These are phyloP conservation scores for Thalassoma bifasciatum DNA, from an alignment of 2,113 vertebrate species.

Conservation along the genomic window DNA sequence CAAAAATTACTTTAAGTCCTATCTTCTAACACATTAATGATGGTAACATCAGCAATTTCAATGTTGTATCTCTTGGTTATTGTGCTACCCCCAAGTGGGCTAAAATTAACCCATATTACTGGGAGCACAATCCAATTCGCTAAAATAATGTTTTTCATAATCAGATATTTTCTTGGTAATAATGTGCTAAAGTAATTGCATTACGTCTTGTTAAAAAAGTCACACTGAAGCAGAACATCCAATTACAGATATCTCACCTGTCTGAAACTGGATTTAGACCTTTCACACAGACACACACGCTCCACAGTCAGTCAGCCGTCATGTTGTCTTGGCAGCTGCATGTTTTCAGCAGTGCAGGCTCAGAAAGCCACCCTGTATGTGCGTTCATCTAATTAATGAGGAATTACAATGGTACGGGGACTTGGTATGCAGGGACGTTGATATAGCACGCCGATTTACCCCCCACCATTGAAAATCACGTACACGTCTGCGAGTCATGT, in stretches of 20 bases:
- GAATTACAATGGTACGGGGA: slow-evolving; percentile 39
- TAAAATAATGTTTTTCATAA: background rate
- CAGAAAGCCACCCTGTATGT: slow-evolving; percentile 26
- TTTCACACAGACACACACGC: slow-evolving; percentile 8
- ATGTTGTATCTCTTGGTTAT: background rate
- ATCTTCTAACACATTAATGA: background rate
- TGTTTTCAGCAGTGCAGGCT: slow-evolving; percentile 25
- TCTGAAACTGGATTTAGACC: background rate
- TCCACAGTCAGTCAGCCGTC: slow-evolving; percentile 44
- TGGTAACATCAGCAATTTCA: background rate
- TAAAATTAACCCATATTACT: background rate
- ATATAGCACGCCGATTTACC: slow-evolving; percentile 73
- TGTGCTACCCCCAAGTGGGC: background rate
- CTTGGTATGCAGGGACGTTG: slow-evolving; percentile 51
- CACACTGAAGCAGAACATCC: slow-evolving; percentile 2
- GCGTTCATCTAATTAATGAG: slow-evolving; percentile 68
- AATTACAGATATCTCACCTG: slow-evolving; percentile 15
- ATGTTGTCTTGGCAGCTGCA: slow-evolving; percentile 43
- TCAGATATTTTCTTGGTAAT: background rate
- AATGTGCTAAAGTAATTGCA: background rate
- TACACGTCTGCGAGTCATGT: slow-evolving; percentile 66
- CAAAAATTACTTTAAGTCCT: too few relatives aligned
- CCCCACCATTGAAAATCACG: slow-evolving; percentile 58
- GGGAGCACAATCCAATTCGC: background rate
- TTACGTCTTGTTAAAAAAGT: background rate